phyloP scores from a whole-genome alignment of 1,140 invertebrate species.

The Tyrophagus putrescentiae region DNA sequence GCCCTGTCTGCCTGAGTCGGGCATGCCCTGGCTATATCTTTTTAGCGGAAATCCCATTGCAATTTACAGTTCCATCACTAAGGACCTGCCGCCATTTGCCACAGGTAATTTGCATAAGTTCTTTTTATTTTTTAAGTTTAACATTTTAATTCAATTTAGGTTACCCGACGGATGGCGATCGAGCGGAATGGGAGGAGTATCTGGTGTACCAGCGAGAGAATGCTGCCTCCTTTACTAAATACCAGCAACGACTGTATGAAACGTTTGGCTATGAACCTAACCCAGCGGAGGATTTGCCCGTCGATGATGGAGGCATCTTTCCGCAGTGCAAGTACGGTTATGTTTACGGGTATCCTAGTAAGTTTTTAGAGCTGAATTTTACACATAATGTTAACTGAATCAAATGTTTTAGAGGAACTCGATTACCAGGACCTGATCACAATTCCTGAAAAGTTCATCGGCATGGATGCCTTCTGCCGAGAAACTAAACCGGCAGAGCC shows the following conservation, averaged over 20 bases:
- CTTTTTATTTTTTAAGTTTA: background rate
- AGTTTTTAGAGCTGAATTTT: too few relatives aligned
- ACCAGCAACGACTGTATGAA: background rate
- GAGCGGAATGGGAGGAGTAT: background rate
- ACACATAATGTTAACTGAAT: too few relatives aligned
- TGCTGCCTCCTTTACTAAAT: background rate
- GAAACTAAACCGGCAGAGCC: background rate
- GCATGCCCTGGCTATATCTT: slow-evolving; percentile 2
- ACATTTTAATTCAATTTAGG: background rate
- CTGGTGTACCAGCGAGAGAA: background rate
- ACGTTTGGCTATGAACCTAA: background rate
- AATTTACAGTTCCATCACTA: background rate
- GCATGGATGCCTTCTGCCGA: slow-evolving; percentile 10
- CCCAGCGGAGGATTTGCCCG: background rate
- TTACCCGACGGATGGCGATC: background rate
- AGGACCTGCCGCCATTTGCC: background rate
- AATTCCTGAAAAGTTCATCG: background rate
- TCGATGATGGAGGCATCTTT: slow-evolving; percentile 4
- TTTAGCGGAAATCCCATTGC: slow-evolving; percentile 11
- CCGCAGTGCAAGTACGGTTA: slow-evolving; percentile 10
- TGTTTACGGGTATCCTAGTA: slow-evolving; percentile 20
- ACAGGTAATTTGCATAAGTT: background rate
- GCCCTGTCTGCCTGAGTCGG: background rate
- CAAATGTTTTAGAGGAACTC: too few relatives aligned
- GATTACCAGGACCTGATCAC: slow-evolving; percentile 15